phyloP scores from a whole-genome alignment of 1,140 invertebrate genomes.

The Brachionus calyciflorus region DNA sequence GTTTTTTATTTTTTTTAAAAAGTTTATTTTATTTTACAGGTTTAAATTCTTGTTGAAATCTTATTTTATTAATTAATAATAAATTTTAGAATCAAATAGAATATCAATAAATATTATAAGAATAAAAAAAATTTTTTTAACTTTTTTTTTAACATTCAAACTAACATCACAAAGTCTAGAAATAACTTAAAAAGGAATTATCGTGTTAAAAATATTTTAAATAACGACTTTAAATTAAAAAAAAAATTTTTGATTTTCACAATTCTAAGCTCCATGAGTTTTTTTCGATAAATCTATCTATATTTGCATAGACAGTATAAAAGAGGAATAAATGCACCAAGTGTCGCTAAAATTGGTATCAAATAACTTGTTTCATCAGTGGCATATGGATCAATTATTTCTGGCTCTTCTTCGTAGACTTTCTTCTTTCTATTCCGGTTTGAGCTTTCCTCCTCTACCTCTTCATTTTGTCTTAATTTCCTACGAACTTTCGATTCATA shows the following conservation, averaged over 20 bases:
- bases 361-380: conserved; percentile 42
- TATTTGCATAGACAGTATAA: conserved; percentile 39
- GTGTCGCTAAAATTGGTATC: conserved; percentile 26
- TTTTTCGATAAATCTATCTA: not conserved
- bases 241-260: not conserved
- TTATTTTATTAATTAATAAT: too few relatives aligned
- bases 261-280: not conserved
- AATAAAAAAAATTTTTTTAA: too few relatives aligned
- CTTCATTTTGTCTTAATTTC: not conserved
- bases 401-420: not conserved
- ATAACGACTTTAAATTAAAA: not conserved
- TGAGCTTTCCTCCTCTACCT: not conserved
- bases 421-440: conserved; percentile 1
- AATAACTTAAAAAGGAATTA: too few relatives aligned
- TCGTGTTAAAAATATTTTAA: too few relatives aligned
- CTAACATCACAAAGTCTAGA: too few relatives aligned
- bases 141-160: too few relatives aligned
- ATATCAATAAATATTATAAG: too few relatives aligned
- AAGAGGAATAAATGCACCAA: conserved; percentile 43
- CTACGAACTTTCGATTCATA: not conserved
- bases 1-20: too few relatives aligned
- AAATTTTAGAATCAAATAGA: too few relatives aligned
- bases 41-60: too few relatives aligned
- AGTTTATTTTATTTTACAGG: too few relatives aligned
- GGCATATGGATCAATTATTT: conserved; percentile 36